Conservation (phyloP, 2,888 invertebrate genomes). For the Hedya salicella region DNA sequence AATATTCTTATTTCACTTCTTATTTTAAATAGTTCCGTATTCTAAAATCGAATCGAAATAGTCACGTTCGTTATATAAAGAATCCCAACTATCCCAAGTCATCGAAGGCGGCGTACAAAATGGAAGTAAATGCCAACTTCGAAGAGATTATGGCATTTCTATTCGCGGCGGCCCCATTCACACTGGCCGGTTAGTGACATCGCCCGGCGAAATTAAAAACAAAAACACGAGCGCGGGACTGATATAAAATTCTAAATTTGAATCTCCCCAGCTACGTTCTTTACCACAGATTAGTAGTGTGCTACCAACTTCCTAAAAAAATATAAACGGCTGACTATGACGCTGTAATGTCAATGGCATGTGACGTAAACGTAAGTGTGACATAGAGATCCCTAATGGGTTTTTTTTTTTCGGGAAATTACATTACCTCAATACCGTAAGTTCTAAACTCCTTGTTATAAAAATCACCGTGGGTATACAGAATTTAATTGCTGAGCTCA, state of each 20-base stretch:
- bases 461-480: background rate
- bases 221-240: slow-evolving; percentile 60
- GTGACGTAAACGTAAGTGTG: too few relatives aligned
- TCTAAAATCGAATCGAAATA: slow-evolving; percentile 24
- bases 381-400: too few relatives aligned
- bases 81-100: slow-evolving; percentile 29
- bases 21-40: slow-evolving; percentile 24
- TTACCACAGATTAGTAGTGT: slow-evolving; percentile 51
- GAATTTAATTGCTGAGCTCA: background rate
- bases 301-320: background rate
- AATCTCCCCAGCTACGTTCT: slow-evolving; percentile 65
- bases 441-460: background rate
- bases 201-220: slow-evolving; percentile 67
- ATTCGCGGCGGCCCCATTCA: slow-evolving; percentile 75
- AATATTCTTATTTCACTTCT: slow-evolving; percentile 29
- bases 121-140: slow-evolving; percentile 30
- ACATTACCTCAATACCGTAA: background rate
- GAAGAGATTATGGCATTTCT: slow-evolving; percentile 50
- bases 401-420: background rate
- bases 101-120: slow-evolving; percentile 7
- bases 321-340: background rate
- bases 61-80: slow-evolving; percentile 23
- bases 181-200: slow-evolving; percentile 73
- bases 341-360: too few relatives aligned
- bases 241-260: slow-evolving; percentile 82